Evolutionary conservation across 1,140 invertebrate genomes (phyloP).

Genomic region (Chrysoperla carnea): DNA sequence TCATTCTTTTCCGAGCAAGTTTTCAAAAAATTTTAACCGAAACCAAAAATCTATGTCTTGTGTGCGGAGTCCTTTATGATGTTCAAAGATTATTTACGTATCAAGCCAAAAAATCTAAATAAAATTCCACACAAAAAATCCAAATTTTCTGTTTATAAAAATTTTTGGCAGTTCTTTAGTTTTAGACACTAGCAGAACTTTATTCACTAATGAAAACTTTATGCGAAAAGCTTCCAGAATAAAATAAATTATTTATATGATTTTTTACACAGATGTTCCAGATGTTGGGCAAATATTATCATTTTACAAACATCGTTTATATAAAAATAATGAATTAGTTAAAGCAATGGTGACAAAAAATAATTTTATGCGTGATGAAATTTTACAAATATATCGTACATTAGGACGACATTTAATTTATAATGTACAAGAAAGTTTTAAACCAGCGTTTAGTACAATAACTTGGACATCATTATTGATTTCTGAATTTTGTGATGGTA

Average conservation of each 20-base stretch:
- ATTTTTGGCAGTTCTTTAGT: no score
- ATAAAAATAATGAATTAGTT: conserved; percentile 33
- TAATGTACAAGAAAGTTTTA: conserved; percentile 48
- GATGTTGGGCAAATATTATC: conserved; percentile 44
- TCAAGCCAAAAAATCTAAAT: no score
- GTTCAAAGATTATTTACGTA: no score
- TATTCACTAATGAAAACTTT: no score
- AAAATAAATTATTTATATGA: not conserved
- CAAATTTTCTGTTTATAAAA: no score
- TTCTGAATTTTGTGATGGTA: conserved; percentile 36
- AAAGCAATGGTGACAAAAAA: conserved; percentile 38
- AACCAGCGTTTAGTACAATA: conserved; percentile 56
- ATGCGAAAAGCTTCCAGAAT: no score
- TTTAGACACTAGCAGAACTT: no score
- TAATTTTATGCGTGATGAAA: conserved; percentile 29
- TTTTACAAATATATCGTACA: conserved; percentile 44
- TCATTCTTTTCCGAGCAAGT: no score
- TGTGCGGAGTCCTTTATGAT: no score
- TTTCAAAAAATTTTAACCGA: no score
- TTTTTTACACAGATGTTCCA: conserved; percentile 29
- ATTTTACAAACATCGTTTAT: conserved; percentile 45
- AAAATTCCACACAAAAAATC: no score
- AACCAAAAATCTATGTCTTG: no score
- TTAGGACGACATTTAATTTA: conserved; percentile 47
- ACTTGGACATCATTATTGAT: conserved; percentile 68